Evolutionary conservation across 2,888 invertebrate genomes (phyloP).

Genomic region (Cheilosia vulpina): DNA sequence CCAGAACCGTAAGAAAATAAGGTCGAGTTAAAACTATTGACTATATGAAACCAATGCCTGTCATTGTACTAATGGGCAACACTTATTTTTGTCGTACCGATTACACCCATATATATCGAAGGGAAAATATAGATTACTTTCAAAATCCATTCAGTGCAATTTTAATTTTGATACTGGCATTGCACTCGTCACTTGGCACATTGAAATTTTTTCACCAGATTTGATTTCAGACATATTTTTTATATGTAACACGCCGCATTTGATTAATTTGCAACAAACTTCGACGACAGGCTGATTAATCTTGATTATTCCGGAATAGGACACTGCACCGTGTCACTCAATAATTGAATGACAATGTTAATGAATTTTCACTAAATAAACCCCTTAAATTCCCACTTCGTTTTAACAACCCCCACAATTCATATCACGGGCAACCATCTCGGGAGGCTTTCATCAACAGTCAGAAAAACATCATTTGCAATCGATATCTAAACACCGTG

Average conservation of each 20-base stretch:
- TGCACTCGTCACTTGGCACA: too few species aligned
- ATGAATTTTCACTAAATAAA: background rate
- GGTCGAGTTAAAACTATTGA: too few species aligned
- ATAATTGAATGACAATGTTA: background rate
- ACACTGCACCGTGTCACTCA: background rate
- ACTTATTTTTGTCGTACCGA: too few species aligned
- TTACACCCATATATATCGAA: too few species aligned
- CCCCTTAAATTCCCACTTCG: background rate
- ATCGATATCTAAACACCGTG: conserved; percentile 72
- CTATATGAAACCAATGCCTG: too few species aligned
- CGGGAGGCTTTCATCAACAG: conserved; percentile 45
- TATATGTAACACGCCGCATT: background rate
- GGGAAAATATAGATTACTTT: too few species aligned
- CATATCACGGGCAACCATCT: background rate
- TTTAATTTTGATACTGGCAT: too few species aligned
- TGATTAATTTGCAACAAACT: background rate
- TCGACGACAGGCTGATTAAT: background rate
- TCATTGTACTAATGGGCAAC: too few species aligned
- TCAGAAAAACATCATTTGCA: conserved; percentile 63
- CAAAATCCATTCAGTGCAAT: too few species aligned
- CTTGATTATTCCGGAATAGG: background rate
- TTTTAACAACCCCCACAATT: background rate
- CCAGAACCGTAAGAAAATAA: too few species aligned
- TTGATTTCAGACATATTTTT: too few species aligned
- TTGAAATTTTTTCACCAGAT: too few species aligned